phyloP scores from a whole-genome alignment of 2,113 vertebrate species.

The Trematocara variabile region DNA sequence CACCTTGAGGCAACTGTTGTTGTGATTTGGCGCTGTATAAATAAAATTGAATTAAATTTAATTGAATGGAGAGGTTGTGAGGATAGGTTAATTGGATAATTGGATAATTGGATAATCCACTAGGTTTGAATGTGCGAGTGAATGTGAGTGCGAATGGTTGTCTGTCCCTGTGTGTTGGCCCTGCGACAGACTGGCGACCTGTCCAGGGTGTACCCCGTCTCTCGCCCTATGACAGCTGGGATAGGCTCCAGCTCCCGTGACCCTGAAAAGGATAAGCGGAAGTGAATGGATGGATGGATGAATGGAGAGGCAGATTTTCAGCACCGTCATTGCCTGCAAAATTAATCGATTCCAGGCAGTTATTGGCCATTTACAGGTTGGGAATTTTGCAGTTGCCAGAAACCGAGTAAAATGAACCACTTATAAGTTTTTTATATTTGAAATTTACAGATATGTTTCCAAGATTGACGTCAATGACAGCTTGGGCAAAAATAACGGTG shows the following conservation, averaged over 20 bases:
- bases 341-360: background rate
- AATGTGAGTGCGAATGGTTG: no score
- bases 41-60: accelerated
- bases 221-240: no score
- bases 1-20: background rate
- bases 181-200: no score
- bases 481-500: background rate
- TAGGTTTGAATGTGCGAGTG: no score
- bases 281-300: background rate
- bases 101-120: no score
- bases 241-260: no score
- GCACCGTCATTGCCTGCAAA: background rate
- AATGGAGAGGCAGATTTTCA: background rate
- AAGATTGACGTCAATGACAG: background rate
- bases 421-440: background rate
- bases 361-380: background rate
- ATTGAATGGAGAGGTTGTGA: background rate
- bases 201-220: no score
- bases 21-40: background rate
- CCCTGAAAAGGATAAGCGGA: no score
- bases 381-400: background rate
- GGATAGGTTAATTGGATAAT: no score
- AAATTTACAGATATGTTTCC: background rate
- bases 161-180: no score
- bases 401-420: background rate